Percentiles rank a stretch among this genome's conserved stretches.
phyloP scores from a whole-genome alignment of 2,113 vertebrate species.

The Calyptommatus sinebrachiatus region DNA sequence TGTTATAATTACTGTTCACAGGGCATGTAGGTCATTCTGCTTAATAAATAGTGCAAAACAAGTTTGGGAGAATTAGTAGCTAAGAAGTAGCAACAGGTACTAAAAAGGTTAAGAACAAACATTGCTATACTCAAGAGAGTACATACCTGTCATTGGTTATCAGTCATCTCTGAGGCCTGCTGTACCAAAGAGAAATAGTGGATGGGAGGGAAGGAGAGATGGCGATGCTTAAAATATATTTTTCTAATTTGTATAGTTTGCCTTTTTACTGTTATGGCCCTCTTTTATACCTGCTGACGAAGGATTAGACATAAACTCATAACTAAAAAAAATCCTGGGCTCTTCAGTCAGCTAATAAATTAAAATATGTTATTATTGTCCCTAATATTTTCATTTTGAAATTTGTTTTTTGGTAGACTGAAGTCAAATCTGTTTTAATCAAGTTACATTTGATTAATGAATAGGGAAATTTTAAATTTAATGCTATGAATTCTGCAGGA shows the following conservation, averaged over 20 bases:
- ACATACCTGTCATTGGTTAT: background rate
- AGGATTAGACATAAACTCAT: no score
- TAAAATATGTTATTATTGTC: background rate
- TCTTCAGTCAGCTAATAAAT: constrained; percentile 16
- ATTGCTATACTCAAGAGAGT: background rate
- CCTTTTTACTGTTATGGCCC: no score
- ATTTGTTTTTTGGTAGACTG: background rate
- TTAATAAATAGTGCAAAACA: constrained; percentile 28
- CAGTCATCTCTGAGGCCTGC: background rate
- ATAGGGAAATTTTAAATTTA: no score
- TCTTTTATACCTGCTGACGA: no score
- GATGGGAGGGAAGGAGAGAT: no score
- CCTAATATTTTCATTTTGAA: background rate
- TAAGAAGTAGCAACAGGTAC: background rate
- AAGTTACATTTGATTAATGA: no score
- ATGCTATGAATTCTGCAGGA: no score
- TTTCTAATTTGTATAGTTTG: no score
- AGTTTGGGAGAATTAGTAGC: background rate
- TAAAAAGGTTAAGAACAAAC: constrained; percentile 12
- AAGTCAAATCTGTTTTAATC: background rate
- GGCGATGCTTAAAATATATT: no score
- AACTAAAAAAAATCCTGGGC: no score
- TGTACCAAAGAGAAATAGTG: no score
- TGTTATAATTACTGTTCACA: constrained; percentile 23
- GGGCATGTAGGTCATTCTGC: constrained; percentile 25